Evolutionary conservation across 2,888 invertebrate species (phyloP).

Genomic region (Cataglyphis livida): DNA sequence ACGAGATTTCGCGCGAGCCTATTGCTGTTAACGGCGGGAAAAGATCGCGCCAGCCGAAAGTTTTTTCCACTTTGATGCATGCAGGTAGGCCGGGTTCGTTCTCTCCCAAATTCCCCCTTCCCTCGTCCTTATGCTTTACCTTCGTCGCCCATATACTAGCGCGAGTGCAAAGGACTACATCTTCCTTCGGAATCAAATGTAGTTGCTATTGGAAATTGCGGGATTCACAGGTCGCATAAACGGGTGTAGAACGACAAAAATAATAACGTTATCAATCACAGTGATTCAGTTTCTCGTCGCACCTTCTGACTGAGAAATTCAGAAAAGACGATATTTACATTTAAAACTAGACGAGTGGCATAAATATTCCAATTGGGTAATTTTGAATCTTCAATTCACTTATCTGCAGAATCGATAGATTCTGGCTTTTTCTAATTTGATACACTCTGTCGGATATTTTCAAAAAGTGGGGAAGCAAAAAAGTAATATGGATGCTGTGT

Average conservation of each 20-base stretch:
- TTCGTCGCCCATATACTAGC: background rate
- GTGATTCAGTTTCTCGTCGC: background rate
- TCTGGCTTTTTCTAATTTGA: background rate
- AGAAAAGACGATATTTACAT: background rate
- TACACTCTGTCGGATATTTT: background rate
- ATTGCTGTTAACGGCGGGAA: slow-evolving; percentile 47
- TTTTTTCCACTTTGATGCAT: slow-evolving; percentile 66
- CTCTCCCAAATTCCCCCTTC: background rate
- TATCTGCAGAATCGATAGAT: background rate
- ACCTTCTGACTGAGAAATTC: background rate
- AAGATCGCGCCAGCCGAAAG: slow-evolving; percentile 11
- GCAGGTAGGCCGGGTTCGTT: slow-evolving; percentile 65
- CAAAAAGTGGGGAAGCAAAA: background rate
- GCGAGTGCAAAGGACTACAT: background rate
- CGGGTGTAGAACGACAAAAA: background rate
- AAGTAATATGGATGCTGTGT: background rate
- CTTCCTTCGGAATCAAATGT: background rate
- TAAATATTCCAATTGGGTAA: background rate
- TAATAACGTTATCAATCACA: background rate
- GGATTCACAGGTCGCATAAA: background rate
- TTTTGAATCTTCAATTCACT: background rate
- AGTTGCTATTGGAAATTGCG: background rate
- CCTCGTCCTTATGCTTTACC: background rate
- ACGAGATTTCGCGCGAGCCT: background rate
- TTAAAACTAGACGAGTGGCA: background rate